Percentiles rank a stretch among this genome's conserved stretches.
phyloP scores from a whole-genome alignment of 1,140 invertebrate species.

The Hyphantria cunea region DNA sequence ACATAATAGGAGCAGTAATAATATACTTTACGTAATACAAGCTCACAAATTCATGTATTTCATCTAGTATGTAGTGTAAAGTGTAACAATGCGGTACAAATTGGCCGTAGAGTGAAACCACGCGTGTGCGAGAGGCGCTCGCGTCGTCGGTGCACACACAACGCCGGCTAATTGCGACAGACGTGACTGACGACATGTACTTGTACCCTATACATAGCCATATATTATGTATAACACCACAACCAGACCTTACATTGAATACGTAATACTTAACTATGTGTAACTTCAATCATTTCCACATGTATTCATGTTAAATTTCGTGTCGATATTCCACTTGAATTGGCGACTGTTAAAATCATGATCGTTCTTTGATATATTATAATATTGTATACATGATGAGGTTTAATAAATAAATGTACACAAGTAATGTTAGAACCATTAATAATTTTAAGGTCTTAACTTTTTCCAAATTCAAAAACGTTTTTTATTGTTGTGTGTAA shows the following conservation, averaged over 20 bases:
- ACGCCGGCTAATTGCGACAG: conserved; percentile 32
- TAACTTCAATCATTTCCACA: no score
- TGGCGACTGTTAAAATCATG: no score
- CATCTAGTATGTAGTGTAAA: conserved; percentile 22
- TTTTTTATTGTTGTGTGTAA: no score
- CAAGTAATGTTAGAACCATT: no score
- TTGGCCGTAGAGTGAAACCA: conserved; percentile 35
- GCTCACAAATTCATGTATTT: conserved; percentile 3
- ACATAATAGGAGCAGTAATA: no score
- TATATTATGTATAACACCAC: not conserved
- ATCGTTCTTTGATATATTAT: no score
- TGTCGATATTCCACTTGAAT: no score
- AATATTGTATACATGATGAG: no score
- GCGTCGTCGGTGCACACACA: conserved; percentile 28
- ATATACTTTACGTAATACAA: not conserved
- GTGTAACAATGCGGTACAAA: conserved; percentile 40
- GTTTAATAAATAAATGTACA: no score
- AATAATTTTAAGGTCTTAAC: no score
- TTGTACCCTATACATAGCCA: conserved; percentile 13
- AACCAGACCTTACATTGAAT: conserved; percentile 1
- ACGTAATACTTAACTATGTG: not conserved
- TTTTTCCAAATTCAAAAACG: no score
- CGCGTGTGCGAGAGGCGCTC: conserved; percentile 31
- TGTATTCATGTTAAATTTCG: no score
- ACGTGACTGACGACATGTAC: conserved; percentile 24